phyloP scores from a whole-genome alignment of 2,797 vertebrate genomes.

The Poecilia picta region DNA sequence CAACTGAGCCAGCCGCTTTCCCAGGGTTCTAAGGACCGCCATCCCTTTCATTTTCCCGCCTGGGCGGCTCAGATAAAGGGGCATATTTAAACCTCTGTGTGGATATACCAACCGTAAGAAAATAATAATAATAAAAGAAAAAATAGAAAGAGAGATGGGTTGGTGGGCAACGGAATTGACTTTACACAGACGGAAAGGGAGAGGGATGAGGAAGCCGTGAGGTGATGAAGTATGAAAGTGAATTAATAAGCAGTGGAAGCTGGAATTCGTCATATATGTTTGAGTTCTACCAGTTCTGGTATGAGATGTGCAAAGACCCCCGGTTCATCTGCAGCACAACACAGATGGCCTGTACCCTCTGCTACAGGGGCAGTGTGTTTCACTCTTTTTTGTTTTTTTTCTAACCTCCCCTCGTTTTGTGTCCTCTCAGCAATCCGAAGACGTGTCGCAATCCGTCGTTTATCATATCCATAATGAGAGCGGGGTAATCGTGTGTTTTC shows the following conservation, averaged over 20 bases:
- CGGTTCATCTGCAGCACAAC: slow-evolving; percentile 40
- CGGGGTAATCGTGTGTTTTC: slow-evolving; percentile 80
- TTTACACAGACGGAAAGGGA: slow-evolving; percentile 37
- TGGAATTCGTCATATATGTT: slow-evolving; percentile 19
- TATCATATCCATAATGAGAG: slow-evolving; percentile 82
- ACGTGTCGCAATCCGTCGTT: slow-evolving; percentile 69
- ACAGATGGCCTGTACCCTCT: slow-evolving; percentile 48
- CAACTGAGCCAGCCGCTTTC: slow-evolving; percentile 75
- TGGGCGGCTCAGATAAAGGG: slow-evolving; percentile 83
- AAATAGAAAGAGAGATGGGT: slow-evolving; percentile 37
- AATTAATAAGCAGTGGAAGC: slow-evolving; percentile 43
- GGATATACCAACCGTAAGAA: slow-evolving; percentile 71
- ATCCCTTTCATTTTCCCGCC: slow-evolving; percentile 81
- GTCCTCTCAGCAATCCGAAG: slow-evolving; percentile 65
- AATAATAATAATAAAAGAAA: slow-evolving; percentile 2
- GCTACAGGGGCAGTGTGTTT: slow-evolving; percentile 53
- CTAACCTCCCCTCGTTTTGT: not conserved
- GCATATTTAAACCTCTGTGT: slow-evolving; percentile 78
- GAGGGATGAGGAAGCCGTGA: slow-evolving; percentile 12
- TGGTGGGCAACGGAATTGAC: slow-evolving; percentile 63
- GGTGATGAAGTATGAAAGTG: slow-evolving; percentile 33
- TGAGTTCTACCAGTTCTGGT: slow-evolving; percentile 23
- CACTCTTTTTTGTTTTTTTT: slow-evolving; percentile 42
- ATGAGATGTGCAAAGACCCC: slow-evolving; percentile 42
- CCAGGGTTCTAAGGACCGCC: slow-evolving; percentile 80